Evolutionary conservation across 2,113 vertebrate species (phyloP).

Genomic region (Passer montanus): DNA sequence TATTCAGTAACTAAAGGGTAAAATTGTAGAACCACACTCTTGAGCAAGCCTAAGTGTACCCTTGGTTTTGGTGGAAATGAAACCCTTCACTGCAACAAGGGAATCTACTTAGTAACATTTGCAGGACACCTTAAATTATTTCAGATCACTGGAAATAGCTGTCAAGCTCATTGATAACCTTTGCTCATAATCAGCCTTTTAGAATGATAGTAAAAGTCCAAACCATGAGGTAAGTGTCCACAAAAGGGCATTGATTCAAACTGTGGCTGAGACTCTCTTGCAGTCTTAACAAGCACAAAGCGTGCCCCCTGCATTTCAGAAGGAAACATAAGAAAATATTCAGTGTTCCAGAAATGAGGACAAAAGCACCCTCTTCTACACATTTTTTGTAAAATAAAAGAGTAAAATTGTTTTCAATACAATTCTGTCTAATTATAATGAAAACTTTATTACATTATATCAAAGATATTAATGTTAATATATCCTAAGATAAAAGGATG

Average conservation of each 20-base stretch:
- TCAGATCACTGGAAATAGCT: neutral
- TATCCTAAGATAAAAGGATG: neutral
- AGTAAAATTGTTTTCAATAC: neutral
- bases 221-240: neutral
- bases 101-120: neutral
- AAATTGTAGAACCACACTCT: neutral
- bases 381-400: neutral
- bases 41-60: neutral
- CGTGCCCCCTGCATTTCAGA: neutral
- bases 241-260: neutral
- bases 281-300: neutral
- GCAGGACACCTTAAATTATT: neutral
- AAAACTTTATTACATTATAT: neutral
- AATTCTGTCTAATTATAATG: neutral
- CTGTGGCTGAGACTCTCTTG: neutral
- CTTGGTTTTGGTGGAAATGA: neutral
- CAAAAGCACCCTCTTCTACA: neutral
- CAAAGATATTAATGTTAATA: neutral
- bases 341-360: neutral
- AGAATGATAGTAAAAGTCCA: neutral
- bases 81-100: neutral
- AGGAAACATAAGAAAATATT: neutral
- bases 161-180: neutral
- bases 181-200: neutral
- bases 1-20: neutral